A percentile compares a stretch with the other conserved stretches of the same genome.
Evolutionary conservation across 2,888 invertebrate genomes (phyloP).

Genomic region (Hylaea fasciaria): DNA sequence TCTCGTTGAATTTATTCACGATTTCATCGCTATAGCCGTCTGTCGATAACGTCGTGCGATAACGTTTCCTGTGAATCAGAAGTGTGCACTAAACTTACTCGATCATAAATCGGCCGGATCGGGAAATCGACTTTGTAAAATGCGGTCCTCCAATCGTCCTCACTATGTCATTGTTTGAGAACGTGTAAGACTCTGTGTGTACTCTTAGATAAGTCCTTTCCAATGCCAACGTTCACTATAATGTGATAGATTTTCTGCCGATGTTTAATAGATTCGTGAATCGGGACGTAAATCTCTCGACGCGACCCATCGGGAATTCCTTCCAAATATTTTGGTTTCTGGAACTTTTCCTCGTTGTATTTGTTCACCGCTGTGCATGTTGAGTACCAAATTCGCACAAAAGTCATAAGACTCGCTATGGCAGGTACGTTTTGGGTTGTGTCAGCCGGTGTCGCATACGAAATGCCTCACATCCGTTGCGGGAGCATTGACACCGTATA

Average conservation of each 20-base stretch:
- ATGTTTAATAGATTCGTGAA: not conserved
- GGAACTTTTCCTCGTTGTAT: slow-evolving; percentile 1
- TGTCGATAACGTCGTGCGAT: slow-evolving; percentile 25
- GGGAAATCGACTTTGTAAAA: no score
- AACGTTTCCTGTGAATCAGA: slow-evolving; percentile 25
- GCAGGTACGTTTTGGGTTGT: slow-evolving; percentile 46
- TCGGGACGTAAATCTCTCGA: not conserved
- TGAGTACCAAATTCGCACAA: slow-evolving; percentile 26
- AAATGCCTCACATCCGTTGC: slow-evolving; percentile 50
- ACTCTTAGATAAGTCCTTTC: not conserved
- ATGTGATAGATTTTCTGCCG: not conserved
- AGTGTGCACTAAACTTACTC: no score
- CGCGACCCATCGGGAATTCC: no score
- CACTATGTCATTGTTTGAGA: slow-evolving; percentile 7
- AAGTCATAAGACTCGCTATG: slow-evolving; percentile 29
- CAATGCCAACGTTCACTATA: not conserved
- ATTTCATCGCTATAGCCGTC: slow-evolving; percentile 23
- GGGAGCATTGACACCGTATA: slow-evolving; percentile 58
- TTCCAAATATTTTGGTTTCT: not conserved
- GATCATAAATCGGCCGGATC: no score
- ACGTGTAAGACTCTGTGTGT: no score
- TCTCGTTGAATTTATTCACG: slow-evolving; percentile 41
- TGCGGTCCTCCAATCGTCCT: not conserved
- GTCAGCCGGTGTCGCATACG: slow-evolving; percentile 43
- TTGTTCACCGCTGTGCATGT: slow-evolving; percentile 8